phyloP scores from a whole-genome alignment of 2,888 invertebrate species.

The Arctia plantaginis region DNA sequence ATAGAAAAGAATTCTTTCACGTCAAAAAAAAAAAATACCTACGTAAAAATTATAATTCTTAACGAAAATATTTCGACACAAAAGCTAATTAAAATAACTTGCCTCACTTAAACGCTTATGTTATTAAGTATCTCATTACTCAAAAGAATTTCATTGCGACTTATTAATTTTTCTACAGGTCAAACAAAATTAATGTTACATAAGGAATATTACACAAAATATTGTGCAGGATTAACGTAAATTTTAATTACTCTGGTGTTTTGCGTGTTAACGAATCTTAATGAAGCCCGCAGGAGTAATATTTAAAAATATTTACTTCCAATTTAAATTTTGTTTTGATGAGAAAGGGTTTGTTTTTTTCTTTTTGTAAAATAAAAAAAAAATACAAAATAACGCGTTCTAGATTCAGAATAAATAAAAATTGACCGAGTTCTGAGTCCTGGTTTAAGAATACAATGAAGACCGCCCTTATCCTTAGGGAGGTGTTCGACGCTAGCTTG shows the following conservation, averaged over 20 bases:
- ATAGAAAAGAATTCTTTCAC: background rate
- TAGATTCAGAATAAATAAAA: too few relatives aligned
- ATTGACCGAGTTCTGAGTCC: too few relatives aligned
- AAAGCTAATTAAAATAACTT: conserved; percentile 17
- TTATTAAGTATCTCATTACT: conserved; percentile 12
- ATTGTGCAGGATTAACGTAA: background rate
- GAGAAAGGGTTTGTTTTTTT: background rate
- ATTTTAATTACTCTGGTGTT: conserved; percentile 13
- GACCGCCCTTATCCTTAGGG: too few relatives aligned
- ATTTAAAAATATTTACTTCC: background rate
- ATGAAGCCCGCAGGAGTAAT: background rate
- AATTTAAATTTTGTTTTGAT: background rate
- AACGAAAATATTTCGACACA: conserved; percentile 1
- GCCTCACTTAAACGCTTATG: background rate
- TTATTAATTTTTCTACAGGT: conserved; percentile 15
- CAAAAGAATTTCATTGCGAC: conserved; percentile 15
- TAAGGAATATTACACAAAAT: conserved; percentile 13
- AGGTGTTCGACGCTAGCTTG: too few relatives aligned
- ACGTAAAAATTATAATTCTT: background rate
- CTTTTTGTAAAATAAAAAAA: background rate
- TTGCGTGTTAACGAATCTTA: background rate
- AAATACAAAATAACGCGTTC: background rate
- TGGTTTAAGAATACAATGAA: too few relatives aligned
- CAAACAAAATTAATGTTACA: conserved; percentile 6
- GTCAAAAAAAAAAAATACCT: background rate